Base-by-base conservation (phyloP, 2,113 vertebrate species). In the Nicator chloris region DNA sequence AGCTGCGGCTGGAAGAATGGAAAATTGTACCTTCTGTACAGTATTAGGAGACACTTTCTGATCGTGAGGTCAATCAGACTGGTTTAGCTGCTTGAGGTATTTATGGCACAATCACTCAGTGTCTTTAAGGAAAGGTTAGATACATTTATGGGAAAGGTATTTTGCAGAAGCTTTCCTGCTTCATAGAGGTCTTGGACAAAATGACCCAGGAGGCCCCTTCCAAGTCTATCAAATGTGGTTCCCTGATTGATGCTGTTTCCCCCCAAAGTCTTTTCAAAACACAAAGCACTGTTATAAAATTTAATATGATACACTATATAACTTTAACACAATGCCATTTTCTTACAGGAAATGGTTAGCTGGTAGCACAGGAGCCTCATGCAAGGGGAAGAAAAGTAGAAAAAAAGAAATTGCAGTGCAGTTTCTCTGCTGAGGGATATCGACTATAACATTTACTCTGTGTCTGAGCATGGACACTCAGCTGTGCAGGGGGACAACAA, bases 91-190 rank as follows among this genome's bases (percentile, higher is more conserved):
- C 90, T 79, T 60, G 76, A 94, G 79, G 92, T 92, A 86, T 96
- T 96, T 96, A 96, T 89, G 95, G 85, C 79, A 89, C 94, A 92
- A 88, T 95, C 96, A 92, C 90, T 95, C 96, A 94, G 86, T 92
- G 92, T 95, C 95, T 95, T 95, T 95, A 96, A 87, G 92, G 92
- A 94, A 96, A 95, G 94, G 95, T 96, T 97, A 97, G 90, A 64
- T 96, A 97, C 93, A 71, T 96, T 96, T 97, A 96, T 95, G 90
- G 81, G 81, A 71, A 95, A 85, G 71, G 90, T 57, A 93, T 92
- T 95, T 96, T 92, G 95, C 88, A 51, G 85, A 96, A 95, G 78
- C 85, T 86, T 95, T 94, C 92, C 81, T 53, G 78, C 81, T 96
- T 96, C 95, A 84, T 16, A 84, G 95, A 94, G 95, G 94, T 96